Evolutionary conservation across 2,797 vertebrate species (phyloP).

Genomic region (Moxostoma hubbsi): DNA sequence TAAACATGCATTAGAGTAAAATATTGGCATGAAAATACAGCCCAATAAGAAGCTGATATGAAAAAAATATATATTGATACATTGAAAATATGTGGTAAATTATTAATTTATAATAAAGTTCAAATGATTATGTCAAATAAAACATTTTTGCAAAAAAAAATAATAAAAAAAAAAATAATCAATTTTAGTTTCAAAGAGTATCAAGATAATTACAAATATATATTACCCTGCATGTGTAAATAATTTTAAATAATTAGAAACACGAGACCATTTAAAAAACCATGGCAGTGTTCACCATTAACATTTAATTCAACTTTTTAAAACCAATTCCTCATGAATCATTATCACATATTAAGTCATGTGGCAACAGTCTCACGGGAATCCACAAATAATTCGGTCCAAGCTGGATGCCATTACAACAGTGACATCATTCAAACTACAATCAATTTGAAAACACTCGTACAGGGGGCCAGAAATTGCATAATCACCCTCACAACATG

Average conservation of each 20-base stretch:
- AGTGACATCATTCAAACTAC: constrained; percentile 35
- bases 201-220: neutral
- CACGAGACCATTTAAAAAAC: neutral
- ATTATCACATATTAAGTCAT: constrained; percentile 14
- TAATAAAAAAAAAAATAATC: too few relatives aligned
- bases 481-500: constrained; percentile 14
- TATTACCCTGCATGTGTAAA: constrained; percentile 3
- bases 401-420: constrained; percentile 43
- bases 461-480: constrained; percentile 4
- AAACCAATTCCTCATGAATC: constrained; percentile 19
- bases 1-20: constrained; percentile 5
- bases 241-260: neutral
- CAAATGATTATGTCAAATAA: too few relatives aligned
- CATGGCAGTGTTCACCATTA: neutral
- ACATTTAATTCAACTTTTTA: neutral
- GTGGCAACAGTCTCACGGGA: constrained; percentile 20
- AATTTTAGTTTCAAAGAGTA: neutral
- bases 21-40: neutral
- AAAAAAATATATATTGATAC: neutral
- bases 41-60: neutral
- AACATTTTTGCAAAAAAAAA: too few relatives aligned
- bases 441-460: constrained; percentile 28
- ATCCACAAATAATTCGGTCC: constrained; percentile 39
- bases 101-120: too few relatives aligned
- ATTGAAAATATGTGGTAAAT: neutral